phyloP scores from a whole-genome alignment of 2,797 vertebrate species.

The Leucoraja ocellata region DNA sequence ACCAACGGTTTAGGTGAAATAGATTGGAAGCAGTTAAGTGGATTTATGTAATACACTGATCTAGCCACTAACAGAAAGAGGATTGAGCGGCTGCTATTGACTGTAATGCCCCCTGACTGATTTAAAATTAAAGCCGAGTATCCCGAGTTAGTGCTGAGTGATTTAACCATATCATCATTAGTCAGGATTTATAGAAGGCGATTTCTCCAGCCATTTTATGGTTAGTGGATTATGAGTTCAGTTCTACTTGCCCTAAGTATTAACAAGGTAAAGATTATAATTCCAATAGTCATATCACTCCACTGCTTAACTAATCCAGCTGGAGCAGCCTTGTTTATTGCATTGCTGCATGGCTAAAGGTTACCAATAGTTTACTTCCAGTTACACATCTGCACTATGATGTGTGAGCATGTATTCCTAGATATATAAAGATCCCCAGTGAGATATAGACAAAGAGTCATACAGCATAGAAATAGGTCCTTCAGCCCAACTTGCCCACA shows the following conservation, averaged over 20 bases:
- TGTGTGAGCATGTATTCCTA: not conserved
- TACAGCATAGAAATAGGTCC: too few species aligned
- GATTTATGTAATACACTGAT: constrained; percentile 39
- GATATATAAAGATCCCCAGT: not conserved
- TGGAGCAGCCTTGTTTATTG: not conserved
- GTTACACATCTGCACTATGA: not conserved
- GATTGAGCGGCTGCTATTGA: constrained; percentile 35
- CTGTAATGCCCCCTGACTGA: constrained; percentile 34
- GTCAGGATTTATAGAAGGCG: constrained; percentile 32
- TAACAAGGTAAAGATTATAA: constrained; percentile 26
- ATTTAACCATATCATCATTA: constrained; percentile 34
- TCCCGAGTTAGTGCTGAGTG: constrained; percentile 26
- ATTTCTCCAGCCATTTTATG: constrained; percentile 37
- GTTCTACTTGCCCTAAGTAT: constrained; percentile 21
- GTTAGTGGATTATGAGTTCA: constrained; percentile 32
- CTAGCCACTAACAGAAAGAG: constrained; percentile 30
- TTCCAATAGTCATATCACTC: constrained; percentile 1
- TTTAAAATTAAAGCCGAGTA: constrained; percentile 33
- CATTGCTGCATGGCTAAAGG: not conserved
- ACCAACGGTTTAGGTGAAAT: constrained; percentile 21
- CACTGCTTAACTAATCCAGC: not conserved
- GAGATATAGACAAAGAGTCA: not conserved
- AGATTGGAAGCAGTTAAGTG: constrained; percentile 39
- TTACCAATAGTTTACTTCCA: not conserved
- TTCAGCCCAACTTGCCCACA: too few species aligned